These are phyloP conservation scores for Platichthys flesus DNA, from an alignment of 2,113 vertebrate species.

Conservation along the genomic window DNA sequence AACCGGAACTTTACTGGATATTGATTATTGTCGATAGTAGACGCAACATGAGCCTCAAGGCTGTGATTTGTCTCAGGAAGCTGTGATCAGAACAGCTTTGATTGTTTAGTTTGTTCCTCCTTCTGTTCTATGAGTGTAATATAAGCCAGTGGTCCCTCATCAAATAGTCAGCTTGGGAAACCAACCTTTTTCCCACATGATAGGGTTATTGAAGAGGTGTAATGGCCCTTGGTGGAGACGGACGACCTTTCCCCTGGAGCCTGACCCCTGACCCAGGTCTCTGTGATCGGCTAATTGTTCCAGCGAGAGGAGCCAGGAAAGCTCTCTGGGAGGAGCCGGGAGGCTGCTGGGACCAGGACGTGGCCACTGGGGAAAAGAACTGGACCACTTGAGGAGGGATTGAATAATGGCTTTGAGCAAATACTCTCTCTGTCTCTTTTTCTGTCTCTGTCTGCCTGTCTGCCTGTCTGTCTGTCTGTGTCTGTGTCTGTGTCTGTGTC, in stretches of 20 bases:
- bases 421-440: background rate
- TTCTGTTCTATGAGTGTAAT: slow-evolving; percentile 29
- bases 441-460: too few relatives aligned
- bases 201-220: slow-evolving; percentile 43
- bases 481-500: too few relatives aligned
- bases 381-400: slow-evolving; percentile 14
- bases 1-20: background rate
- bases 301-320: slow-evolving; percentile 44
- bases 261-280: slow-evolving; percentile 69
- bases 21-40: background rate
- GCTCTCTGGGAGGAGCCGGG: slow-evolving; percentile 32
- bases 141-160: slow-evolving; percentile 3
- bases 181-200: slow-evolving; percentile 16
- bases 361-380: slow-evolving; percentile 20
- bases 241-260: slow-evolving; percentile 59
- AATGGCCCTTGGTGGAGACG: slow-evolving; percentile 40
- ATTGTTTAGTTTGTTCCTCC: slow-evolving; percentile 3
- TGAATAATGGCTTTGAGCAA: slow-evolving; percentile 66
- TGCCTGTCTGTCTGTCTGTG: too few relatives aligned
- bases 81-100: background rate
- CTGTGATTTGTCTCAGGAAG: background rate
- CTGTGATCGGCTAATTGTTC: slow-evolving; percentile 73
- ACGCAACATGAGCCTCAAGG: background rate
- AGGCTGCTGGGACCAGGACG: slow-evolving; percentile 20
- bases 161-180: slow-evolving; percentile 46